These are phyloP conservation scores for Nymphicus hollandicus DNA, from an alignment of 2,113 vertebrate species.

Conservation along the genomic window DNA sequence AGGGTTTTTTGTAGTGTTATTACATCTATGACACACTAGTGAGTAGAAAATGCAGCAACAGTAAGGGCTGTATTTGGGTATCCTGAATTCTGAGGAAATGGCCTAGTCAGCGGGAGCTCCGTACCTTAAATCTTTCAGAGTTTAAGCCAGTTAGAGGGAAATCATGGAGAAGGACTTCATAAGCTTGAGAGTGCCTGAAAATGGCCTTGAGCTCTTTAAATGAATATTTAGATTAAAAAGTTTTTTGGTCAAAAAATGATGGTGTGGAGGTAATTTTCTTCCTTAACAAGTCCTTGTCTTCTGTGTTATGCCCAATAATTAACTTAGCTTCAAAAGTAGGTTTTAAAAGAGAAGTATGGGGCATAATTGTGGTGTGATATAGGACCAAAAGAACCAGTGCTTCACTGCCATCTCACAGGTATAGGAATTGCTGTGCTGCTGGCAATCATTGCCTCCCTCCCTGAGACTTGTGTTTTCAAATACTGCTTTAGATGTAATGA, in stretches of 20 bases:
- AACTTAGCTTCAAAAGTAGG: neutral
- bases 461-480: neutral
- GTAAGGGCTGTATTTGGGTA: neutral
- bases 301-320: neutral
- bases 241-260: neutral
- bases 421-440: neutral
- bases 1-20: neutral
- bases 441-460: neutral
- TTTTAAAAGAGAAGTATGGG: neutral
- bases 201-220: neutral
- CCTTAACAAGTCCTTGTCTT: neutral
- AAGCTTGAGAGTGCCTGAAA: neutral
- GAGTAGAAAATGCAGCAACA: neutral
- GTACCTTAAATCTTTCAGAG: neutral
- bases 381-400: neutral
- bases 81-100: neutral
- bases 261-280: neutral
- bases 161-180: rapidly evolving
- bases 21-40: neutral
- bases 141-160: neutral
- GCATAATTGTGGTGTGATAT: neutral
- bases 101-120: neutral
- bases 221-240: neutral
- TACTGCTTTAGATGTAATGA: neutral
- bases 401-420: neutral